phyloP scores from a whole-genome alignment of 2,113 vertebrate species.

The Seriola dumerili region DNA sequence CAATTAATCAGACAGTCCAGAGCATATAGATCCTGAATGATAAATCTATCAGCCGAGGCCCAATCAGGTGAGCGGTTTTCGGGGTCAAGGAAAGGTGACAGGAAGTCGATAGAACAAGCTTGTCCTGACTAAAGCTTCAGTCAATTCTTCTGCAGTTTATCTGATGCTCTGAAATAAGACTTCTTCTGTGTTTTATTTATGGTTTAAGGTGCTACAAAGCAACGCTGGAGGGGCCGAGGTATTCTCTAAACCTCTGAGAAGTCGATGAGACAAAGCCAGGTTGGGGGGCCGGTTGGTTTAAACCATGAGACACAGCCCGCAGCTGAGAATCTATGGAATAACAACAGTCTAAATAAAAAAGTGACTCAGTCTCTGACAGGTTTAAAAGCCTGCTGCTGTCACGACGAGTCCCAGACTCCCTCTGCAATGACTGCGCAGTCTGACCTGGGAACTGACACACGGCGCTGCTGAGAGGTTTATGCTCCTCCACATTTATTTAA shows the following conservation, averaged over 20 bases:
- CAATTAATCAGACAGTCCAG: constrained; percentile 6
- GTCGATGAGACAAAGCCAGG: background rate
- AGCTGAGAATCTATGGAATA: background rate
- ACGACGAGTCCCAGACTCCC: constrained; percentile 38
- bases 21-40: background rate
- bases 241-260: no score
- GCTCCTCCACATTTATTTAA: constrained; percentile 1
- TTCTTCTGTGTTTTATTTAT: background rate
- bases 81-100: background rate
- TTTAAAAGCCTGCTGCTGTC: constrained; percentile 56
- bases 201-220: background rate
- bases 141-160: background rate
- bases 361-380: constrained; percentile 32
- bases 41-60: background rate
- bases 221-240: no score
- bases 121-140: background rate
- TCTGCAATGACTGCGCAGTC: constrained; percentile 35
- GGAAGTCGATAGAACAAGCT: constrained; percentile 35
- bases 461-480: background rate
- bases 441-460: background rate
- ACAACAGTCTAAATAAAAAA: constrained; percentile 29
- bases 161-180: background rate
- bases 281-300: background rate
- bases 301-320: background rate
- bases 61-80: background rate